A percentile compares a stretch with the other conserved stretches of the same genome.
These are phyloP conservation scores for Cossypha dichroa DNA, from an alignment of 2,797 vertebrate genomes.

Conservation along the genomic window DNA sequence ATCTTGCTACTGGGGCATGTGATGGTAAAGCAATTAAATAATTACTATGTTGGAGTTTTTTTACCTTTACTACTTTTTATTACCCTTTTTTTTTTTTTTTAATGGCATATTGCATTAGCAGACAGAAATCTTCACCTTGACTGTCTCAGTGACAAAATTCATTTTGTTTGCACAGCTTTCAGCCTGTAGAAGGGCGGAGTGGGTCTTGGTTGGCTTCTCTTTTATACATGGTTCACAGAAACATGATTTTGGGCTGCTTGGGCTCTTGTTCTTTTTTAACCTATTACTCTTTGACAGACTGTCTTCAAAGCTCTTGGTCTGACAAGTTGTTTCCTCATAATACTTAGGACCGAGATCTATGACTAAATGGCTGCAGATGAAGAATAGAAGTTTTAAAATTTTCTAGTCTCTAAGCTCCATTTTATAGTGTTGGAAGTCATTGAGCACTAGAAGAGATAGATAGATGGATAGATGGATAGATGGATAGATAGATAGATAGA, in stretches of 20 bases:
- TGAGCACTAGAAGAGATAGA: neutral
- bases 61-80: neutral
- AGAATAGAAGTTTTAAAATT: neutral
- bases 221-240: neutral
- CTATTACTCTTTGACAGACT: neutral
- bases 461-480: neutral
- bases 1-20: constrained; percentile 75
- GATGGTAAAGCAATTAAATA: constrained; percentile 68
- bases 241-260: neutral
- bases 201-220: neutral
- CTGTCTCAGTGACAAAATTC: neutral
- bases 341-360: neutral
- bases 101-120: neutral
- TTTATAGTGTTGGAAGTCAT: neutral
- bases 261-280: neutral
- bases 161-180: neutral
- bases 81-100: neutral
- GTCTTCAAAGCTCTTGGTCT: neutral
- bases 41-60: neutral
- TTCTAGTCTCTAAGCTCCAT: neutral
- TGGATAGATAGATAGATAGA: neutral
- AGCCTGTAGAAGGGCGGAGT: neutral
- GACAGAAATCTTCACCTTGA: neutral
- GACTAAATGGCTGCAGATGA: neutral
- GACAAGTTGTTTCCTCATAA: neutral